Base-by-base conservation (phyloP, 2,888 invertebrate genomes). In the Hirudinaria manillensis region DNA sequence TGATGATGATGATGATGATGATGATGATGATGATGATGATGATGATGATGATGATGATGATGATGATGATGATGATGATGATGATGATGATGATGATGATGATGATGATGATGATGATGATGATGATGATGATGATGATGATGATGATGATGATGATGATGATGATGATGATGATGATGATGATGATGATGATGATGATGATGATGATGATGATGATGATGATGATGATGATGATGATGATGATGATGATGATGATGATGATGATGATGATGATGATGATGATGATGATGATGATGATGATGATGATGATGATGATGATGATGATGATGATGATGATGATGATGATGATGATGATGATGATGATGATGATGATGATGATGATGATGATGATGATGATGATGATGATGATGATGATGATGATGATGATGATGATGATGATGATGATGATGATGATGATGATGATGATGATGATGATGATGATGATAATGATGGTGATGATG, bases 31-130 rank as follows among this genome's bases (percentile, higher is more conserved):
- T 72, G 13, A 67, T 61, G 51, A 71, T 71, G 53, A 51, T 71
- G 51, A 71, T 71, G 51, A 71, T 71, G 71, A 71, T 71, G 71
- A 71, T 2, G 51, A 71, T 51, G 71, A 71, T 71, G 71, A 71
- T 71, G 51, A 71, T 71, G 71, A 71, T 71, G 24, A 71, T 71
- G 10, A 71, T 51, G 71, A 51, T 51, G 51, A 71, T 71, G 51
- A 71, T 71, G 53, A 71, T 51, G 71, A 71, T 51, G 24, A 71
- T 71, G 71, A 71, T 71, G 71, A 71, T 71, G 51, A 71, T 51
- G 71, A 71, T 71, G 71, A 71, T 71, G 68, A 36, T 34, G 36
- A 68, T 68, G 68, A 34, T 16, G 36, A 34, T 16, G 36, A 34
- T 36, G 36, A n/a, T 10, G 68, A 34, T 7, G 68, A 34, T 32